Conservation (phyloP, 1,140 invertebrate species). For the Papilio polytes region DNA sequence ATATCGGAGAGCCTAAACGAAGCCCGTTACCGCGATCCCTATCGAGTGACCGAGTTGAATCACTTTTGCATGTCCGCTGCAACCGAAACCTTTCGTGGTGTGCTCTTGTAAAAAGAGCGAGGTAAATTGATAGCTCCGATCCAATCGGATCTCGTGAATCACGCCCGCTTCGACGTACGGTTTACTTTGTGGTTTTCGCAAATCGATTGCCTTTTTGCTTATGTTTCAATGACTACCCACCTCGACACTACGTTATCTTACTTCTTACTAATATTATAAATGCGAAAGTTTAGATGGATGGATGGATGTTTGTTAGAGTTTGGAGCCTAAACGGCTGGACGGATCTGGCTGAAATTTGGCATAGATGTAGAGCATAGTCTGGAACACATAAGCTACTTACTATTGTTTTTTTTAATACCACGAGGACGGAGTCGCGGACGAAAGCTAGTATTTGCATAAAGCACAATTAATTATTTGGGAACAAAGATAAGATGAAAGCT, state of each 20-base stretch:
- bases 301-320: no score
- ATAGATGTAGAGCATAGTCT: no score
- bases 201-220: constrained; percentile 49
- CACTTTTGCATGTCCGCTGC: constrained; percentile 51
- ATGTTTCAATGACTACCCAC: background rate
- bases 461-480: background rate
- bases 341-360: no score
- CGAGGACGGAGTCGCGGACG: no score
- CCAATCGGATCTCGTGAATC: constrained; percentile 65
- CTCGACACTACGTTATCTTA: background rate
- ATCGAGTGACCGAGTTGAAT: constrained; percentile 60
- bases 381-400: no score
- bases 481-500: background rate
- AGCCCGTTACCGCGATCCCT: constrained; percentile 58
- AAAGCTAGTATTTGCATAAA: constrained; percentile 1
- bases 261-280: no score
- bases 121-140: constrained; percentile 64
- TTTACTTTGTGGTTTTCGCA: constrained; percentile 53
- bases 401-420: no score
- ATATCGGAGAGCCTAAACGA: constrained; percentile 58
- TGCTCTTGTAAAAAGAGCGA: constrained; percentile 61
- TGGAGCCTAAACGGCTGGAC: no score
- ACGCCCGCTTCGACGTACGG: constrained; percentile 58
- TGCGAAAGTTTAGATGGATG: no score
- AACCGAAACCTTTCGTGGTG: constrained; percentile 64